Base-by-base conservation (phyloP, 2,797 vertebrate genomes). In the Muscicapa comitata region DNA sequence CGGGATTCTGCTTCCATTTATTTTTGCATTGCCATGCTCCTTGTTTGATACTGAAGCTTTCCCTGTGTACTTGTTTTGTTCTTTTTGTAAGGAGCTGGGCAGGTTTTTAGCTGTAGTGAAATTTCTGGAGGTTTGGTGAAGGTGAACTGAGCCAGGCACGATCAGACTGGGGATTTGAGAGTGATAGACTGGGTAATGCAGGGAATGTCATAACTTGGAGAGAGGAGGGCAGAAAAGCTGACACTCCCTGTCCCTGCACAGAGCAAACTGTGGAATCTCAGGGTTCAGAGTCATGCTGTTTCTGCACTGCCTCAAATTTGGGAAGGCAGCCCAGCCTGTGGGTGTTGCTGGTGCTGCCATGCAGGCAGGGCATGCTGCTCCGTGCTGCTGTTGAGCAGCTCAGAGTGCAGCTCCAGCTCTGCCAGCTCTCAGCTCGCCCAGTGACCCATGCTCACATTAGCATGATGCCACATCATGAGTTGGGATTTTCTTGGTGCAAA, bases 41-140 rank as follows among this genome's bases (percentile, higher is more conserved):
- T 53, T 65, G 43, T 51, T 95, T 82, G 37, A 37, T 43, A 17
- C 51, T 38, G 63, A 66, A 85, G 38, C 37, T 87, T 88, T 85
- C 33, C 55, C 0, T 50, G 6, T 54, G 50, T 26, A 17, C n/a
- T 72, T 47, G 11, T 6, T 58, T 93, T 90, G 57, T 53, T 40
- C 31, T 74, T 74, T 93, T 26, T 68, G n/a, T 24, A 75, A 75
- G 59, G 13, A 68, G 11, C 38, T 75, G 47, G 29, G 38, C 9
- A 31, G 35, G 72, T 86, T 31, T 65, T 66, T 3, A 50, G 45
- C 38, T 71, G 16, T 54, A 4, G 2, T 89, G 90, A 88, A 29
- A 68, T 81, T 81, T 66, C 65, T 93, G n/a, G 16, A 84, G 50
- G 62, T 75, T 53, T 47, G 58, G 29, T 74, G 61, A 57, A 67